Conservation (phyloP, 2,113 vertebrate species). For the Microcebus griseorufus region DNA sequence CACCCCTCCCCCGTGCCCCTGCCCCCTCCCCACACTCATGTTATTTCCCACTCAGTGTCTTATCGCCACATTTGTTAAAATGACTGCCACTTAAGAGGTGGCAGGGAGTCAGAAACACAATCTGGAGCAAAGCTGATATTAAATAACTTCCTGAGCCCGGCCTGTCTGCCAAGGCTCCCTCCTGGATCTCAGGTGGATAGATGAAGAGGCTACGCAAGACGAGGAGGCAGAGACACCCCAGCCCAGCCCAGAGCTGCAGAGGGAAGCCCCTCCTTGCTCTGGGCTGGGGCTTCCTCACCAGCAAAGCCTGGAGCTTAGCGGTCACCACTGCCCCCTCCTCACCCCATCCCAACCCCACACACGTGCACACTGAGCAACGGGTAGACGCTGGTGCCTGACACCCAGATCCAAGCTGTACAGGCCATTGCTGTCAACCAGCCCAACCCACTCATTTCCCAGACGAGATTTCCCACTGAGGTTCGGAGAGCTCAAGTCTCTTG, state of each 20-base stretch:
- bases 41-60: conserved; percentile 34
- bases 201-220: not conserved
- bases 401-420: not conserved
- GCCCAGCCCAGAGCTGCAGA: not conserved
- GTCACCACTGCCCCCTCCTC: not conserved
- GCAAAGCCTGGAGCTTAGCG: not conserved
- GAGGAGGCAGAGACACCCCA: not conserved
- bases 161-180: not conserved
- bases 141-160: conserved; percentile 43
- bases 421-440: not conserved
- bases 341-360: not conserved
- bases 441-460: not conserved
- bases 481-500: not conserved
- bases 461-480: not conserved
- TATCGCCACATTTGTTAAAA: conserved; percentile 21
- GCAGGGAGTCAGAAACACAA: conserved; percentile 66
- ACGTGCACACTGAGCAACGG: not conserved
- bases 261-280: not conserved
- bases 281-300: not conserved
- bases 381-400: not conserved
- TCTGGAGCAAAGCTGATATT: conserved; percentile 68
- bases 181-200: conserved; percentile 25
- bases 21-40: not conserved
- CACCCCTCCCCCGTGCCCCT: not conserved
- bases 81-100: conserved; percentile 53